Percentiles rank a stretch among this genome's conserved stretches.
phyloP scores from a whole-genome alignment of 2,888 invertebrate species.

The Erebia epiphron region DNA sequence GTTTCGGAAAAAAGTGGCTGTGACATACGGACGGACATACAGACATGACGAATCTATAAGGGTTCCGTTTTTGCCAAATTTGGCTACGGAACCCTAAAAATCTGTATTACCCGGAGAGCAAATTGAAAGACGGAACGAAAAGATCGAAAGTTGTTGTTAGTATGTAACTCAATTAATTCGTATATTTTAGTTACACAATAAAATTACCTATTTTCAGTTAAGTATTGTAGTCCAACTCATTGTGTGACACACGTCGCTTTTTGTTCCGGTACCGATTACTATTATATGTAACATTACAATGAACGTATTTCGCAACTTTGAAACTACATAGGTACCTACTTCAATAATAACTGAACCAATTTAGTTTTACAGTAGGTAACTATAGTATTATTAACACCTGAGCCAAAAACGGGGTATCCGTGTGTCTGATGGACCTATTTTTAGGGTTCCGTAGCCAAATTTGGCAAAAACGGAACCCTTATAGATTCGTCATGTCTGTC shows the following conservation, averaged over 20 bases:
- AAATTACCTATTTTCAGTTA: not conserved
- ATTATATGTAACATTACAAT: constrained; percentile 10
- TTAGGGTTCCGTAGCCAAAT: no score
- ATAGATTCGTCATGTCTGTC: no score
- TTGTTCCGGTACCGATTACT: constrained; percentile 1
- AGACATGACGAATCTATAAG: no score
- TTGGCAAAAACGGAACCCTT: no score
- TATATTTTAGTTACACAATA: not conserved
- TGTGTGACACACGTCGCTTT: constrained; percentile 9
- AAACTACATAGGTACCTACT: not conserved
- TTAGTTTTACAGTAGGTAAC: not conserved
- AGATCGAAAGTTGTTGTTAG: not conserved
- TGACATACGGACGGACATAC: no score
- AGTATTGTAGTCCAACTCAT: not conserved
- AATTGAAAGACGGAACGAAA: no score
- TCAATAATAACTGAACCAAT: not conserved
- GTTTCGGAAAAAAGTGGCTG: no score
- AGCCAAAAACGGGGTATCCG: no score
- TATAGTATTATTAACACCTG: no score
- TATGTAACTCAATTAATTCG: not conserved
- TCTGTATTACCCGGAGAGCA: no score
- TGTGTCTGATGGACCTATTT: not conserved
- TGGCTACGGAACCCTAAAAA: no score
- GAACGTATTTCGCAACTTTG: constrained; percentile 9
- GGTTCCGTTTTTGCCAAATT: no score